A percentile compares a stretch with the other conserved stretches of the same genome.
These are phyloP conservation scores for Drosophila murphyi DNA, from an alignment of 1,140 invertebrate genomes.

Conservation along the genomic window DNA sequence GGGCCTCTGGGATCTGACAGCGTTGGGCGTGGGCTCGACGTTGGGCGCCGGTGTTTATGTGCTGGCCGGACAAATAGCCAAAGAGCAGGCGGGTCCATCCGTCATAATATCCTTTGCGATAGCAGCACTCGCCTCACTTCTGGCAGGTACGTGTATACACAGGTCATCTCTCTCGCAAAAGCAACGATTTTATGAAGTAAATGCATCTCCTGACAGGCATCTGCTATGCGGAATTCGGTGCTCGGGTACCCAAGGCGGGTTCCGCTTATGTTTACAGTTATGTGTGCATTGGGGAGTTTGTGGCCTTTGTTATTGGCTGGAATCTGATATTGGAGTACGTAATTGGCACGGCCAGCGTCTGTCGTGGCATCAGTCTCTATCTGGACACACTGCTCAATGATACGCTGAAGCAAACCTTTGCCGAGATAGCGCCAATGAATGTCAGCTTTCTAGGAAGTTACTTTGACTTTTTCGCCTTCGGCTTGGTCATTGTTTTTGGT, in stretches of 20 bases:
- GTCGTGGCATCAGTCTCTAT: slow-evolving; percentile 92
- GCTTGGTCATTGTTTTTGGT: slow-evolving; percentile 87
- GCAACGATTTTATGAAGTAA: too few relatives aligned
- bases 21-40: slow-evolving; percentile 93
- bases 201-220: slow-evolving; percentile 86
- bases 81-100: slow-evolving; percentile 91
- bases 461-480: slow-evolving; percentile 89
- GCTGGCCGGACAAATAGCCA: slow-evolving; percentile 93
- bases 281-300: slow-evolving; percentile 93
- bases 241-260: slow-evolving; percentile 92
- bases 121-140: slow-evolving; percentile 93
- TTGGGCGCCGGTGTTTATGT: slow-evolving; percentile 96
- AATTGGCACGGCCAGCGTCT: slow-evolving; percentile 94
- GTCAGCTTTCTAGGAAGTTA: slow-evolving; percentile 87
- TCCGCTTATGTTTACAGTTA: slow-evolving; percentile 96
- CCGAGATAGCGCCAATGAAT: slow-evolving; percentile 86
- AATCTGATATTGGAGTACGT: slow-evolving; percentile 96
- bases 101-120: slow-evolving; percentile 93
- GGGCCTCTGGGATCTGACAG: slow-evolving; percentile 90
- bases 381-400: slow-evolving; percentile 87
- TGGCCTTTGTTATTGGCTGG: slow-evolving; percentile 93
- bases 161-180: background rate
- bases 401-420: slow-evolving; percentile 84
- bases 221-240: slow-evolving; percentile 95
- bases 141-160: slow-evolving; percentile 87